Evolutionary conservation across 2,797 vertebrate genomes (phyloP), one percentile per base, ranked within the genome.

Genomic region (Crax fasciolata): DNA sequence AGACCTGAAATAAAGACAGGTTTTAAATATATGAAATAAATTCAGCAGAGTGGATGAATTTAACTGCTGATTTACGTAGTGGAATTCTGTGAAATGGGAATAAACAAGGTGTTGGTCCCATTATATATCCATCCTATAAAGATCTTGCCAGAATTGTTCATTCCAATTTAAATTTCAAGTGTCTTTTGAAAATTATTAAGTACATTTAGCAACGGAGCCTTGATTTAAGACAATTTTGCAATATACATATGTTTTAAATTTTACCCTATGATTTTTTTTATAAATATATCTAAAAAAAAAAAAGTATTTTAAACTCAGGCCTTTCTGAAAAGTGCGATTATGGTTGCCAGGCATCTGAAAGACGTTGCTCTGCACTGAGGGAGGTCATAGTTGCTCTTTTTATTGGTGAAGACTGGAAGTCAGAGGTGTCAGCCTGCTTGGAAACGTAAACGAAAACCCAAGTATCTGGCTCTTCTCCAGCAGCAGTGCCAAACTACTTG

Each of bases 341-440:
- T 7, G 48, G 76, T 92, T 94, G 66, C 87, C 86, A 90, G 85
- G 76, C 73, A 94, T 89, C 89, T 87, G 48, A 93, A 83, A 67
- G 66, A 66, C 13, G 63, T 32, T 5, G 8, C 30, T 82, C 7
- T 62, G 67, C 24, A 49, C 62, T 76, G 66, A 51, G 67, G 76
- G 58, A 82, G 91, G 89, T 90, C 67, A 49, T 20, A 59, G 73
- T 61, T 92, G 89, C 66, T 86, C 87, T 95, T 94, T 96, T 91
- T 87, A 43, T 54, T 86, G 48, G 23, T 39, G 76, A 68, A 84
- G 67, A 54, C 51, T 73, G 55, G 27, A 88, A 92, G 70, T 75
- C 84, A 84, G 58, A 88, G 73, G 73, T 84, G 76, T 86, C 76
- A 81, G 93, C 80, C 83, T 88, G 59, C 77, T 91, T 93, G 87